Percentiles rank a stretch among this genome's conserved stretches.
These are phyloP conservation scores for Stichodactyla helianthus DNA, from an alignment of 64 coral and sea anemone species.

Conservation along the genomic window DNA sequence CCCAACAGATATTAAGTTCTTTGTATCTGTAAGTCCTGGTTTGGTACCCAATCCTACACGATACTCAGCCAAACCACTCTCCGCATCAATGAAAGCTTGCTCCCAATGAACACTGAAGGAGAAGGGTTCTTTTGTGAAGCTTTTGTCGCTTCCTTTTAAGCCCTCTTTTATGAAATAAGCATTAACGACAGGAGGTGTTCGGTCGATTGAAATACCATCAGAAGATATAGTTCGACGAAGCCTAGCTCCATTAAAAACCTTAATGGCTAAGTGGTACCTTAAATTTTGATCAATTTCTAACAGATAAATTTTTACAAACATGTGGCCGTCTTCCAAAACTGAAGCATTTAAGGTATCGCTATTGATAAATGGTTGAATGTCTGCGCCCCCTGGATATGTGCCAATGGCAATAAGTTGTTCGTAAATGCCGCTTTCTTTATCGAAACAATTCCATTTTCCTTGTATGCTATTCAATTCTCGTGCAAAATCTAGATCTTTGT, in stretches of 20 bases:
- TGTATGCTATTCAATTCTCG: conserved; percentile 57
- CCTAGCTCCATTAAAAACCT: conserved; percentile 65
- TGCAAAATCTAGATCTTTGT: conserved; percentile 80
- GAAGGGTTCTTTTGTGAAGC: conserved; percentile 50
- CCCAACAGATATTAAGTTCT: conserved; percentile 47
- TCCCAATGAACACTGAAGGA: conserved; percentile 79
- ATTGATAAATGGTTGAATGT: conserved; percentile 39
- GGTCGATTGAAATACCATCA: conserved; percentile 73
- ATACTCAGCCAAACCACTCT: conserved; percentile 70
- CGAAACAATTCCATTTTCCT: conserved; percentile 59
- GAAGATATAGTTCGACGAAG: conserved; percentile 68
- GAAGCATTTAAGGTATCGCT: not conserved
- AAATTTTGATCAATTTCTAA: conserved; percentile 19
- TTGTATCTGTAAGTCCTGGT: conserved; percentile 49
- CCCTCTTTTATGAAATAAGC: conserved; percentile 74
- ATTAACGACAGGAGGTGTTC: not conserved
- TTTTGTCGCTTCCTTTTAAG: conserved; percentile 49
- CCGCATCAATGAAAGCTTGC: conserved; percentile 77
- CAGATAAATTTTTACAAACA: not conserved
- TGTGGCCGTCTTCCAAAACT: not conserved
- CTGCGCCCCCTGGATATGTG: conserved; percentile 83
- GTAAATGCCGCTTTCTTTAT: conserved; percentile 63
- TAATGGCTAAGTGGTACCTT: conserved; percentile 78
- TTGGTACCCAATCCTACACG: conserved; percentile 61
- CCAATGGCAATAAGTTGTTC: conserved; percentile 62